These are phyloP conservation scores for Epinotia ramella DNA, from an alignment of 2,888 invertebrate genomes.

Conservation along the genomic window DNA sequence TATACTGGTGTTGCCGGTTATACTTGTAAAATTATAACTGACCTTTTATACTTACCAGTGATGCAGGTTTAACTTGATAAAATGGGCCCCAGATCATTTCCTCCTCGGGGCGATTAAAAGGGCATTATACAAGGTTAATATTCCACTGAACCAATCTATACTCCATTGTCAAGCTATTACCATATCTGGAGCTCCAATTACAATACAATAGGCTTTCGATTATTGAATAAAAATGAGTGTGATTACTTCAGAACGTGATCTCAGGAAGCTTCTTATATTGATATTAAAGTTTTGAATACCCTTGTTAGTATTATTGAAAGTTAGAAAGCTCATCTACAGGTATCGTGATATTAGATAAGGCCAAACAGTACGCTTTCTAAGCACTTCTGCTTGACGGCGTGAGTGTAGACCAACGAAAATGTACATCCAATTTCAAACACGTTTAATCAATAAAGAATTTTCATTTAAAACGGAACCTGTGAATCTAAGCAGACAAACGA, in stretches of 20 bases:
- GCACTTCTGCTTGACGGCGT: too few species aligned
- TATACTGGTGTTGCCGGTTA: too few species aligned
- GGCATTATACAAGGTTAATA: constrained; percentile 27
- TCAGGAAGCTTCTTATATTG: constrained; percentile 1
- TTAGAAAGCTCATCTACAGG: too few species aligned
- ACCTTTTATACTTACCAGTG: background rate
- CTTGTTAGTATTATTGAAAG: background rate
- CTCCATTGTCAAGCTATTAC: constrained; percentile 38
- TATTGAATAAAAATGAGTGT: constrained; percentile 46
- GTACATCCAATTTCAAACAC: too few species aligned
- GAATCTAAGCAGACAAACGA: too few species aligned
- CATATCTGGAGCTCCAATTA: constrained; percentile 52
- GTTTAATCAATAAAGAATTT: too few species aligned
- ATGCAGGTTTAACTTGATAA: background rate
- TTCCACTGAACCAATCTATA: constrained; percentile 19
- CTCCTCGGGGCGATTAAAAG: background rate
- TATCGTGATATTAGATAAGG: too few species aligned
- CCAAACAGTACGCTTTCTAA: too few species aligned
- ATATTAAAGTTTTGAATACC: background rate
- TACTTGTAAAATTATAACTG: background rate
- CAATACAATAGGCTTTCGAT: constrained; percentile 57
- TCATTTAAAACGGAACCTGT: too few species aligned
- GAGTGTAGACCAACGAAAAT: too few species aligned
- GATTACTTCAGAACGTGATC: constrained; percentile 24
- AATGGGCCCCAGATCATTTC: background rate